A percentile compares a stretch with the other conserved stretches of the same genome.
These are phyloP conservation scores for Pseudonaja textilis DNA, from an alignment of 2,113 vertebrate genomes.

Conservation along the genomic window DNA sequence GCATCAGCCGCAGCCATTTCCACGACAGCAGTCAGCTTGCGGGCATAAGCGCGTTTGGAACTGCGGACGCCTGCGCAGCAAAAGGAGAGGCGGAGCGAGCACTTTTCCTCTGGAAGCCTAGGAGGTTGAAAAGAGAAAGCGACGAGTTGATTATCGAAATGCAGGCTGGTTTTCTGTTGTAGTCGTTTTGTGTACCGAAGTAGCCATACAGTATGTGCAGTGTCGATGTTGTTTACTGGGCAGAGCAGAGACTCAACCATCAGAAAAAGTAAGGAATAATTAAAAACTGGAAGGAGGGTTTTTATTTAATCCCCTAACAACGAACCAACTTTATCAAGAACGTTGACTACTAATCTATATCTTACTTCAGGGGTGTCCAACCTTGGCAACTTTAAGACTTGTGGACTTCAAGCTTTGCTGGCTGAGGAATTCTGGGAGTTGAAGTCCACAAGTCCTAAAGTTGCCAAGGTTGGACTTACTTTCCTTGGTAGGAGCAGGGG, in stretches of 20 bases:
- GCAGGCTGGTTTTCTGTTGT: background rate
- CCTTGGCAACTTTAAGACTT: no score
- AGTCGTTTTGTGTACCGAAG: background rate
- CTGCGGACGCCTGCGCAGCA: background rate
- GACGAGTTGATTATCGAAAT: no score
- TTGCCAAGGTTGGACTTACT: no score
- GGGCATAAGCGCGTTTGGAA: rapidly evolving
- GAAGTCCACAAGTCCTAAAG: no score
- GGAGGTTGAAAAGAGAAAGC: no score
- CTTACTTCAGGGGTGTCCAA: no score
- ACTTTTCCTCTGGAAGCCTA: background rate
- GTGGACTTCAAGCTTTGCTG: no score
- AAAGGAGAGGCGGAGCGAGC: background rate
- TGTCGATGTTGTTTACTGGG: background rate
- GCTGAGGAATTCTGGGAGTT: no score
- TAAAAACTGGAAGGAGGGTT: background rate
- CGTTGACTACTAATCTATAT: background rate
- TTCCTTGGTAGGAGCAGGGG: background rate
- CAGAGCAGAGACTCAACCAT: background rate
- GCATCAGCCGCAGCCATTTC: slow-evolving; percentile 43
- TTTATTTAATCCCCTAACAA: background rate
- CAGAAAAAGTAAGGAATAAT: background rate
- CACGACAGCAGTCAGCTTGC: background rate
- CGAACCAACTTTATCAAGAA: background rate
- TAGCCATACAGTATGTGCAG: background rate